phyloP scores from a whole-genome alignment of 2,113 vertebrate species.

The Nyctibius bracteatus region DNA sequence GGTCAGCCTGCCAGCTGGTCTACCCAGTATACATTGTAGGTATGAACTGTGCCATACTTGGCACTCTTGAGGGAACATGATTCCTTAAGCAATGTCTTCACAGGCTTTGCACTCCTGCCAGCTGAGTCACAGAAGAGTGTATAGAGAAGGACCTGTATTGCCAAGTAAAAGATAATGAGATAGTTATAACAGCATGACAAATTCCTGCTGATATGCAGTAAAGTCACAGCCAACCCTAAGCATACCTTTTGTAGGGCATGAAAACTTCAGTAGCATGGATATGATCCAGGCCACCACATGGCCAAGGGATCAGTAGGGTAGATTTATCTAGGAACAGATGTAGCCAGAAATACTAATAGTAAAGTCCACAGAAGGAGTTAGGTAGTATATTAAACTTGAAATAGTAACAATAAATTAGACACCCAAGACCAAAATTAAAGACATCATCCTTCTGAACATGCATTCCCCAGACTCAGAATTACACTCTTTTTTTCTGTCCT shows the following conservation, averaged over 20 bases:
- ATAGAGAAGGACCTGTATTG: not conserved
- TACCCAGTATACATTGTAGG: not conserved
- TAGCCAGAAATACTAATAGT: not conserved
- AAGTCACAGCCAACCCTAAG: not conserved
- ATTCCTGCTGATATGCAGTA: not conserved
- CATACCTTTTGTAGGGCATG: not conserved
- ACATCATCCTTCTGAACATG: fast-evolving
- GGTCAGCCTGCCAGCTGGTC: not conserved
- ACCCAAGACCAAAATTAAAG: not conserved
- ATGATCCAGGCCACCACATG: not conserved
- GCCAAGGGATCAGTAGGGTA: not conserved
- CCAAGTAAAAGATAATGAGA: not conserved
- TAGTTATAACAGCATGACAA: not conserved
- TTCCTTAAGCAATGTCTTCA: not conserved
- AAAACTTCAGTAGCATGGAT: not conserved
- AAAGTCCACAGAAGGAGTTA: not conserved
- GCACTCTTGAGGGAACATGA: not conserved
- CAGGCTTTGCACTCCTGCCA: not conserved
- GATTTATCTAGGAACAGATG: not conserved
- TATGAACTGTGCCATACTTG: not conserved
- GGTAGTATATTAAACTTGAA: not conserved
- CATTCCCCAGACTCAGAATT: not conserved
- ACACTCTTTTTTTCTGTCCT: not conserved
- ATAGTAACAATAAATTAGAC: not conserved
- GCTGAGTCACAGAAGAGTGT: not conserved